These are phyloP conservation scores for Chloropsis hardwickii DNA, from an alignment of 2,113 vertebrate genomes.

Conservation along the genomic window DNA sequence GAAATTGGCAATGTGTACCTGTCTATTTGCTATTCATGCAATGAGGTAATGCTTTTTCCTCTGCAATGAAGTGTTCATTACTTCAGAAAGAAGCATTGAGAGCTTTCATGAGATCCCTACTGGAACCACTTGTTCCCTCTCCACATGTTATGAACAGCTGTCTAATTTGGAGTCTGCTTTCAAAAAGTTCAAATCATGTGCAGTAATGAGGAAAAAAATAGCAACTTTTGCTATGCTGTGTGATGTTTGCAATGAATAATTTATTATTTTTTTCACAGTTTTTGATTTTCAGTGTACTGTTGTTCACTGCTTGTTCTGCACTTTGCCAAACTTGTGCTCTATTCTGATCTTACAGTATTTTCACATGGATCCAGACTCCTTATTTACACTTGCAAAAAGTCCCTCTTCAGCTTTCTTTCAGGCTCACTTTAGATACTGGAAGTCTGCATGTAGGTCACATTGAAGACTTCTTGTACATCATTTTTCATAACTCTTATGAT, in stretches of 20 bases:
- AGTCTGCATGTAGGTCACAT: not conserved
- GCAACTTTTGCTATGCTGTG: not conserved
- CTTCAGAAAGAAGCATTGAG: not conserved
- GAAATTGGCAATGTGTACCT: not conserved
- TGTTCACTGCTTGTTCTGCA: not conserved
- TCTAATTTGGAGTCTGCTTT: conserved; percentile 9
- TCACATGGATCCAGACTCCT: not conserved
- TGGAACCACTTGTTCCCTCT: not conserved
- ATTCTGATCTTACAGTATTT: not conserved
- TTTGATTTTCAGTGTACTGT: not conserved
- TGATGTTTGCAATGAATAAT: not conserved
- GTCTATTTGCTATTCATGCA: not conserved
- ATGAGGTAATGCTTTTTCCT: not conserved
- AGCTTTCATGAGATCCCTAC: not conserved
- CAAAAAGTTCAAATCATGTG: not conserved
- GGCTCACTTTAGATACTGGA: not conserved
- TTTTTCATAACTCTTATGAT: not conserved
- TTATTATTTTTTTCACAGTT: not conserved
- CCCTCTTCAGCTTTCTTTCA: not conserved
- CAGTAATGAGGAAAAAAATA: not conserved
- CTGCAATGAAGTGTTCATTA: not conserved
- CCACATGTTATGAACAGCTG: conserved; percentile 7
- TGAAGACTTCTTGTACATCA: not conserved
- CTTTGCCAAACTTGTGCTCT: not conserved
- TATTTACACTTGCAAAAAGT: not conserved